Evolutionary conservation across 2,113 vertebrate species (phyloP), one percentile per base, ranked within the genome.

Genomic region (Heterotis niloticus): DNA sequence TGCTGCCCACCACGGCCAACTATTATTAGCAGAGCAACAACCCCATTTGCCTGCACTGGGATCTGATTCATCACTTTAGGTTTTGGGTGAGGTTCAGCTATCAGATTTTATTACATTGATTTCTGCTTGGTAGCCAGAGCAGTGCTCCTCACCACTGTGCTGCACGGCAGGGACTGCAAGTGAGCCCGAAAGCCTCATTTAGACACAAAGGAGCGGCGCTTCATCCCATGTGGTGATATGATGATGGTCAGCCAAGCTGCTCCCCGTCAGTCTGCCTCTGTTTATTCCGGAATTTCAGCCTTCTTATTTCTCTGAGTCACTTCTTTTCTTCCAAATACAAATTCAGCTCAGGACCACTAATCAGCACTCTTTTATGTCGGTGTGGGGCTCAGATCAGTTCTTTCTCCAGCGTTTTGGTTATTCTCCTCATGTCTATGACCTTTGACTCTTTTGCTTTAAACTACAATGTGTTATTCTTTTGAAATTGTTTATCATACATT

Each of bases 21-120:
- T 84, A 84, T 85, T 82, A 52, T 82, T 80, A 79, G 79, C 64
- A 59, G n/a, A 54, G 77, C 76, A 81, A 78, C 72, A 80, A 80
- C 56, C 26, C 67, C 20, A 67, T 20, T 26, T 18, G 24, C 26
- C 68, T 82, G 78, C 73, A 82, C 74, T 80, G 79, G 79, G 82
- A 70, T 29, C n/a, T 12, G 68, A 78, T 82, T 81, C 82, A 82
- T 81, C 79, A 75, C 76, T 68, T 62, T 18, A 56, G 57, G 75
- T 64, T 77, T 82, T 78, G 74, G 79, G 73, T 59, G 73, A 76
- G 81, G 81, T 82, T 74, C 72, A 75, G 71, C 81, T 80, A 85
- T 79, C 80, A 73, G 70, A 69, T 78, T 59, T 68, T 78, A 13
- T 67, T 78, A 77, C 62, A 76, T 69, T 75, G 74, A 82, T 81